Evolutionary conservation across 2,113 vertebrate species (phyloP).

Genomic region (Scortum barcoo): DNA sequence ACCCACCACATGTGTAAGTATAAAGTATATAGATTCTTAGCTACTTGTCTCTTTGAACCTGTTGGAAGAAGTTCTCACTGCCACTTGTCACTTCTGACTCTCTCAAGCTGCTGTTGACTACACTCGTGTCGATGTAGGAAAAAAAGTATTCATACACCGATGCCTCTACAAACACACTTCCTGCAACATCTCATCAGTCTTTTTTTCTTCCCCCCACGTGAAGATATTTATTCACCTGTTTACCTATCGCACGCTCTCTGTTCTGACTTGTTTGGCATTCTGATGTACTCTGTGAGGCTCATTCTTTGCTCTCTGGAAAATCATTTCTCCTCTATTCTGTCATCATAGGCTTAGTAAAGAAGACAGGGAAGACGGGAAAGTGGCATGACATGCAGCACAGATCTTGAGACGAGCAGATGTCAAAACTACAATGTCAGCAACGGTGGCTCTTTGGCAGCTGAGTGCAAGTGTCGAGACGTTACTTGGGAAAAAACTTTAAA

Average conservation of each 20-base stretch:
- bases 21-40: not conserved
- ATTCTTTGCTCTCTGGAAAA: constrained; percentile 32
- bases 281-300: constrained; percentile 24
- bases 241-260: constrained; percentile 41
- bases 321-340: constrained; percentile 37
- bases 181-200: constrained; percentile 20
- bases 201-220: not conserved
- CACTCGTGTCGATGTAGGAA: not conserved
- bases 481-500: not conserved
- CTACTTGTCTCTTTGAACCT: constrained; percentile 58
- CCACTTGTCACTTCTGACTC: constrained; percentile 58
- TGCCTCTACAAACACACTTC: constrained; percentile 33
- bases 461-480: constrained; percentile 10
- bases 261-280: constrained; percentile 42
- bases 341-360: constrained; percentile 38
- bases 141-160: constrained; percentile 11
- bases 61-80: constrained; percentile 47
- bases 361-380: constrained; percentile 32
- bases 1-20: not conserved
- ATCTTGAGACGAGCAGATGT: constrained; percentile 59
- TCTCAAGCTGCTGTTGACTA: constrained; percentile 23
- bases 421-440: constrained; percentile 51
- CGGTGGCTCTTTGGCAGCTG: constrained; percentile 28
- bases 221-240: constrained; percentile 53
- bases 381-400: constrained; percentile 44